Percentiles rank a stretch among this genome's conserved stretches.
Evolutionary conservation across 2,888 invertebrate species (phyloP).

Genomic region (Apotomis betuletana): DNA sequence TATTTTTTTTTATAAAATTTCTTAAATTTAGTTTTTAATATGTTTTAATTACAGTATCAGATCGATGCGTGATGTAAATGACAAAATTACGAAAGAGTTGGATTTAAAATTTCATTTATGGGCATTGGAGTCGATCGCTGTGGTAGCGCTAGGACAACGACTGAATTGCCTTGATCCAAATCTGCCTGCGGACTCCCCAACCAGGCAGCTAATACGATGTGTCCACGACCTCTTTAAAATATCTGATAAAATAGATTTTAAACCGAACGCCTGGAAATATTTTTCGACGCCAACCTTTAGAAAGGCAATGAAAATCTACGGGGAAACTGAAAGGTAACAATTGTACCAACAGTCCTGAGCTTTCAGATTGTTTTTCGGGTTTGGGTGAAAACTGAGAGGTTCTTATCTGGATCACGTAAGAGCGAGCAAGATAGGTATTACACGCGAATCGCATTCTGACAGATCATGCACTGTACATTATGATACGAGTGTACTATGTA

Average conservation of each 20-base stretch:
- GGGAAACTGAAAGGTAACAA: slow-evolving; percentile 30
- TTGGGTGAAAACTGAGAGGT: too few species aligned
- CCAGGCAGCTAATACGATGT: slow-evolving; percentile 31
- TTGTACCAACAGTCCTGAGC: too few species aligned
- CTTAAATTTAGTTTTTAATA: not conserved
- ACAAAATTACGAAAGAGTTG: slow-evolving; percentile 79
- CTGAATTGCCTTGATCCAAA: slow-evolving; percentile 44
- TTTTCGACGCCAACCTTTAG: slow-evolving; percentile 27
- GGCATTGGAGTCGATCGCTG: slow-evolving; percentile 75
- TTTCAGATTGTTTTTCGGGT: too few species aligned
- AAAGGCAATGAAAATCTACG: slow-evolving; percentile 36
- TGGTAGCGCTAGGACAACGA: slow-evolving; percentile 48
- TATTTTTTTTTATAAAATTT: too few species aligned
- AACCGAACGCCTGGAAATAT: slow-evolving; percentile 81
- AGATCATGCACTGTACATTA: too few species aligned
- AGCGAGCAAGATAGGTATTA: too few species aligned
- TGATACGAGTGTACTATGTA: too few species aligned
- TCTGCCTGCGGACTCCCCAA: slow-evolving; percentile 34
- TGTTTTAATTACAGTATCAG: slow-evolving; percentile 61
- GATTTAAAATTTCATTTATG: slow-evolving; percentile 76
- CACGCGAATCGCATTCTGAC: too few species aligned
- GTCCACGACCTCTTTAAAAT: slow-evolving; percentile 30
- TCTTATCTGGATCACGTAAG: too few species aligned
- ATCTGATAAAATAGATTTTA: slow-evolving; percentile 25
- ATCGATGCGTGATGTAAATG: slow-evolving; percentile 64